Percentiles rank a stretch among this genome's conserved stretches.
Conservation (phyloP, 2,797 vertebrate species). For the Pterois miles region DNA sequence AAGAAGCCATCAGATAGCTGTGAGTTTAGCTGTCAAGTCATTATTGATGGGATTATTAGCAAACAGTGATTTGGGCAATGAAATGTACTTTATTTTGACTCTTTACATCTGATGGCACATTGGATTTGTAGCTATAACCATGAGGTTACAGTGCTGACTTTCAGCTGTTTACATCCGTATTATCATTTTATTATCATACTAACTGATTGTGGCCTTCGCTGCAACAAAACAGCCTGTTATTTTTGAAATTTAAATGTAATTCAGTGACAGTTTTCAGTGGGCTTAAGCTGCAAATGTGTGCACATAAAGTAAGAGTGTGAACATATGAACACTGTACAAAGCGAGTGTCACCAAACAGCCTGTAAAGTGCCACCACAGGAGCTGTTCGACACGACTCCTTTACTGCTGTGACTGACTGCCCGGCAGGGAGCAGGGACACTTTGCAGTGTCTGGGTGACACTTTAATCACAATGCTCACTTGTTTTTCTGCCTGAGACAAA, state of each 20-base stretch:
- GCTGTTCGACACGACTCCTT: conserved; percentile 14
- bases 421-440: conserved; percentile 33
- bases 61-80: neutral
- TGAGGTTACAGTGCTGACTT: neutral
- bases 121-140: neutral
- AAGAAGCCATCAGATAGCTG: neutral
- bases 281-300: neutral
- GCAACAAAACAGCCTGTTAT: neutral
- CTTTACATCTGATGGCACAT: neutral
- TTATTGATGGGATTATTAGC: neutral
- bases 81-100: neutral
- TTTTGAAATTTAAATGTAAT: neutral
- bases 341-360: neutral
- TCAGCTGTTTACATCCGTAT: neutral
- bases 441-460: conserved; percentile 28
- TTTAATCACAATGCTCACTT: conserved; percentile 14
- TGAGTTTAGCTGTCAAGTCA: neutral
- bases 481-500: conserved; percentile 24
- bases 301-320: neutral
- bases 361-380: neutral
- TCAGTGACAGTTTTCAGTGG: neutral
- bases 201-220: neutral
- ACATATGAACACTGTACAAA: neutral
- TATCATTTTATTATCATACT: neutral
- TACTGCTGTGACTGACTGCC: neutral